These are phyloP conservation scores for Garra rufa DNA, from an alignment of 2,113 vertebrate genomes.

Conservation along the genomic window DNA sequence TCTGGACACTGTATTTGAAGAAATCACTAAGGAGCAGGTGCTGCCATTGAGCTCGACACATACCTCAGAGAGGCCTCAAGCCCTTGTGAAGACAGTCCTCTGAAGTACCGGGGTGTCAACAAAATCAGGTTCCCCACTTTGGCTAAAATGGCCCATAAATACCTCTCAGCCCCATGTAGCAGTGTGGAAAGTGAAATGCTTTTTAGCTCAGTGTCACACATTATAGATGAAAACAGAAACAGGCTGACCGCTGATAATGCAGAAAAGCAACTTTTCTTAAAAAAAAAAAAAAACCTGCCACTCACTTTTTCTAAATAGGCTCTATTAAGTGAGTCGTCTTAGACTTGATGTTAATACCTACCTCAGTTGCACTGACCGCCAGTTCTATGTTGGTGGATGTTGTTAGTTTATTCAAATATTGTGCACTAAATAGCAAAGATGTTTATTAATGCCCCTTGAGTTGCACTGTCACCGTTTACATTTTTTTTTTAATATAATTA, in stretches of 20 bases:
- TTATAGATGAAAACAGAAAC: slow-evolving; percentile 7
- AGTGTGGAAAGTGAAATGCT: slow-evolving; percentile 26
- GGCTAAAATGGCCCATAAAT: slow-evolving; percentile 5
- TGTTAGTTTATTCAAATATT: no score
- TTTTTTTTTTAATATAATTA: no score
- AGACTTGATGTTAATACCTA: neutral
- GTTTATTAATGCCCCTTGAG: neutral
- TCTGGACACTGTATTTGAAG: neutral
- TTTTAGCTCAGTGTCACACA: slow-evolving; percentile 43
- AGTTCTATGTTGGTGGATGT: neutral
- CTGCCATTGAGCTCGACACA: slow-evolving; percentile 9
- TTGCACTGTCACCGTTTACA: no score
- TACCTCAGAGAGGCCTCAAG: neutral
- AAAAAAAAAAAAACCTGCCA: slow-evolving; percentile 19
- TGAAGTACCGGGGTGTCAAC: slow-evolving; percentile 5
- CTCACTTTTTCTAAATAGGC: slow-evolving; percentile 22
- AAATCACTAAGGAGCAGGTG: slow-evolving; percentile 1
- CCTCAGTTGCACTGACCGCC: neutral
- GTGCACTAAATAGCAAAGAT: no score
- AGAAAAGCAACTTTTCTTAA: slow-evolving; percentile 35
- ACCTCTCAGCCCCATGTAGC: neutral
- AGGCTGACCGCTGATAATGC: slow-evolving; percentile 29
- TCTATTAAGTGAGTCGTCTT: slow-evolving; percentile 2
- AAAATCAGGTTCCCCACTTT: neutral
- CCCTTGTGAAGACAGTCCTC: slow-evolving; percentile 11